phyloP scores from a whole-genome alignment of 2,888 invertebrate genomes.

The Drosophila tripunctata region DNA sequence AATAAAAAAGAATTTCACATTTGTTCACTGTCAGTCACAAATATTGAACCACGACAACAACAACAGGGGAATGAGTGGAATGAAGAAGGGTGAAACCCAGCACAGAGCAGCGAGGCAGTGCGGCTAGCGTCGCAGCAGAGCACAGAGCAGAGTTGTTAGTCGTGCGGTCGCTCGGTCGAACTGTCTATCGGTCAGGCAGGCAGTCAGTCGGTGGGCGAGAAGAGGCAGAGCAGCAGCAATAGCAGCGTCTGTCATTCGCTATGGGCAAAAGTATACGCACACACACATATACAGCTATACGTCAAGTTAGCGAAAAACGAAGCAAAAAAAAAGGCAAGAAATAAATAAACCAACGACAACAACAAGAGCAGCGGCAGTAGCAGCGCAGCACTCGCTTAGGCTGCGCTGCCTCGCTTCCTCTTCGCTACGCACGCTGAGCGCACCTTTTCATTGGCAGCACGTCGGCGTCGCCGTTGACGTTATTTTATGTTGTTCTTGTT shows the following conservation, averaged over 20 bases:
- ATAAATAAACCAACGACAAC: constrained; percentile 22
- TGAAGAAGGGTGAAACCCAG: neutral
- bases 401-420: neutral
- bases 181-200: constrained; percentile 12
- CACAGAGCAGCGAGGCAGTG: neutral
- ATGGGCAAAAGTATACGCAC: constrained; percentile 35
- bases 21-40: constrained; percentile 75
- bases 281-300: constrained; percentile 30
- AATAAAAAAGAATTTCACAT: constrained; percentile 77
- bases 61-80: neutral
- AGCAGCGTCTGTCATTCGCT: constrained; percentile 40
- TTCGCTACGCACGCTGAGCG: constrained; percentile 51
- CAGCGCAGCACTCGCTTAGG: constrained; percentile 29
- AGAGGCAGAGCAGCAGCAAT: constrained; percentile 9
- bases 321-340: constrained; percentile 28
- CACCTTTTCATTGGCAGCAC: constrained; percentile 18
- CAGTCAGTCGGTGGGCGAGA: constrained; percentile 4
- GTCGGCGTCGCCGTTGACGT: constrained; percentile 16
- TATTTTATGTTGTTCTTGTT: constrained; percentile 27
- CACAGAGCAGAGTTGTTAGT: constrained; percentile 1
- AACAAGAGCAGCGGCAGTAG: neutral
- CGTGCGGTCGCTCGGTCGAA: constrained; percentile 5
- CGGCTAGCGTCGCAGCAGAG: too few relatives aligned
- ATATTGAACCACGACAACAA: constrained; percentile 69
- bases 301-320: constrained; percentile 57